Percentiles rank a stretch among this genome's conserved stretches.
phyloP scores from a whole-genome alignment of 1,140 invertebrate species.

The Argopecten irradians region DNA sequence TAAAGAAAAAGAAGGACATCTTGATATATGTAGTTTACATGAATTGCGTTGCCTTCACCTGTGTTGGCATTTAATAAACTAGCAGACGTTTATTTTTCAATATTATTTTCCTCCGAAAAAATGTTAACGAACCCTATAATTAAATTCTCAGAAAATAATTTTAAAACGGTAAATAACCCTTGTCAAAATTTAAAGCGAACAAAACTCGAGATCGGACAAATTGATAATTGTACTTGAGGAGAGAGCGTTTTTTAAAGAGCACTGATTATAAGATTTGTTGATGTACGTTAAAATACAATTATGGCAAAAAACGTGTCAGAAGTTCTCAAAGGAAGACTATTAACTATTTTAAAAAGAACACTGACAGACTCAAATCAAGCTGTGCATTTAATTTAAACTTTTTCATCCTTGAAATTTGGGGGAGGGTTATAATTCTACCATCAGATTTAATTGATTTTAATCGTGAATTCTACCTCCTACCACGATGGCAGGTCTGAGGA shows the following conservation, averaged over 20 bases:
- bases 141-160: neutral
- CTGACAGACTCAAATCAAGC: neutral
- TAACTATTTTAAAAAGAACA: constrained; percentile 5
- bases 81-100: neutral
- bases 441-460: constrained; percentile 18
- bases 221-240: neutral
- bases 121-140: neutral
- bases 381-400: constrained; percentile 14
- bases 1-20: neutral
- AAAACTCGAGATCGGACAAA: neutral
- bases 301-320: constrained; percentile 1
- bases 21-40: neutral
- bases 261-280: neutral
- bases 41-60: neutral
- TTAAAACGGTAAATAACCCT: neutral
- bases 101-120: neutral
- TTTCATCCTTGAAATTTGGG: constrained; percentile 21
- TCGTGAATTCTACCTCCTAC: neutral
- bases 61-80: neutral
- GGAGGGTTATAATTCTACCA: constrained; percentile 15
- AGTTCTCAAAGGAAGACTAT: neutral
- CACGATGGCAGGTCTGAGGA: neutral
- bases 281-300: neutral
- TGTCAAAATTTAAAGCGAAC: neutral
- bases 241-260: constrained; percentile 7